Evolutionary conservation across 2,797 vertebrate species (phyloP).

Genomic region (Oophaga sylvatica): DNA sequence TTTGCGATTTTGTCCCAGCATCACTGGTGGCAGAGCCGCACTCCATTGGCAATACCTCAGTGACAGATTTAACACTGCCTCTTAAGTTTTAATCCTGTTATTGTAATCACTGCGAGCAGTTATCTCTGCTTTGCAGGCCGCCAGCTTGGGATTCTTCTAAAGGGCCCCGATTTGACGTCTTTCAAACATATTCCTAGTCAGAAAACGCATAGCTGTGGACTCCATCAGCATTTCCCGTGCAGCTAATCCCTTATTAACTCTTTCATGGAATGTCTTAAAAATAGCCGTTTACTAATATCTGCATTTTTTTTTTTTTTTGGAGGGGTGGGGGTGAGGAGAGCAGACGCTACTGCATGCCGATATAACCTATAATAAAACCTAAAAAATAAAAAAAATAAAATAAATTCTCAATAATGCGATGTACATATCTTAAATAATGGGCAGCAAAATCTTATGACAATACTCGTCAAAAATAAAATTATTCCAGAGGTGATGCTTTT

Average conservation of each 20-base stretch:
- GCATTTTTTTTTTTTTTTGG: no score
- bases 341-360: background rate
- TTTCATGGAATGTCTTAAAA: slow-evolving; percentile 60
- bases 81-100: slow-evolving; percentile 75
- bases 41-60: slow-evolving; percentile 63
- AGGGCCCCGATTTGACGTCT: slow-evolving; percentile 74
- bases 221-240: slow-evolving; percentile 67
- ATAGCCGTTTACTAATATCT: slow-evolving; percentile 33
- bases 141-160: slow-evolving; percentile 81
- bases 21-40: slow-evolving; percentile 61
- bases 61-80: slow-evolving; percentile 65
- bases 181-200: slow-evolving; percentile 68
- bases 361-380: background rate
- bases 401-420: background rate
- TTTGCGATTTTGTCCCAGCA: slow-evolving; percentile 52
- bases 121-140: slow-evolving; percentile 84
- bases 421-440: no score
- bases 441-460: no score
- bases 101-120: slow-evolving; percentile 81
- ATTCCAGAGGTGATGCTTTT: no score
- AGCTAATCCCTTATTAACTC: slow-evolving; percentile 71
- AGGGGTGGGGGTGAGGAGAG: background rate
- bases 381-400: background rate
- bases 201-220: slow-evolving; percentile 67
- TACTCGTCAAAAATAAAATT: no score